phyloP scores from a whole-genome alignment of 2,113 vertebrate genomes.

The Sula dactylatra region DNA sequence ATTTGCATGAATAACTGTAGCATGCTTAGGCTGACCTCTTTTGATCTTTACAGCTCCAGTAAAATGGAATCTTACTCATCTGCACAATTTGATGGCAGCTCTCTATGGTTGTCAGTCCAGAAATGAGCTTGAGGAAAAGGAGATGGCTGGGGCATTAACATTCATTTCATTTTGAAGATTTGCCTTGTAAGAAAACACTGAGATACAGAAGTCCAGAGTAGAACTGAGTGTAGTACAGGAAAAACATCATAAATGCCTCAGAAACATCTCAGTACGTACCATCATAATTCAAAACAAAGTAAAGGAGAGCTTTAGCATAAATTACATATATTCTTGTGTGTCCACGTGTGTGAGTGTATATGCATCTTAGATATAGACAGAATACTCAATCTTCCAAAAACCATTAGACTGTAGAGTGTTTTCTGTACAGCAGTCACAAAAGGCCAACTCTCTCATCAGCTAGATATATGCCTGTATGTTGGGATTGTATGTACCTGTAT shows the following conservation, averaged over 20 bases:
- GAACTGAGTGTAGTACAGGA: background rate
- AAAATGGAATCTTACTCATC: background rate
- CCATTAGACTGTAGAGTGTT: background rate
- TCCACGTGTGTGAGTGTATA: accelerated
- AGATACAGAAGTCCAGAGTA: background rate
- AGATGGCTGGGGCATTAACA: background rate
- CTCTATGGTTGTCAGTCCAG: background rate
- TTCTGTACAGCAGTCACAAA: background rate
- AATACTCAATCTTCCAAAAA: background rate
- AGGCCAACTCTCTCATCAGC: background rate
- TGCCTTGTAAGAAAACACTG: background rate
- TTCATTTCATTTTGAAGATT: background rate
- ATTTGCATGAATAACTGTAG: background rate
- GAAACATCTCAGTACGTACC: background rate
- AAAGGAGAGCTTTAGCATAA: background rate
- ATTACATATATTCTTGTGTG: background rate
- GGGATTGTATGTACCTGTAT: background rate
- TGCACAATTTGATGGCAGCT: background rate
- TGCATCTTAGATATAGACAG: background rate
- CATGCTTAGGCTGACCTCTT: background rate
- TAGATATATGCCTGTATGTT: background rate
- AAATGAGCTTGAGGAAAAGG: background rate
- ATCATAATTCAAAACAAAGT: background rate
- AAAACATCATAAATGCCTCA: background rate
- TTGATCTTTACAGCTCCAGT: background rate